Evolutionary conservation across 2,797 vertebrate genomes (phyloP).

Genomic region (Phoxinus dragarum): DNA sequence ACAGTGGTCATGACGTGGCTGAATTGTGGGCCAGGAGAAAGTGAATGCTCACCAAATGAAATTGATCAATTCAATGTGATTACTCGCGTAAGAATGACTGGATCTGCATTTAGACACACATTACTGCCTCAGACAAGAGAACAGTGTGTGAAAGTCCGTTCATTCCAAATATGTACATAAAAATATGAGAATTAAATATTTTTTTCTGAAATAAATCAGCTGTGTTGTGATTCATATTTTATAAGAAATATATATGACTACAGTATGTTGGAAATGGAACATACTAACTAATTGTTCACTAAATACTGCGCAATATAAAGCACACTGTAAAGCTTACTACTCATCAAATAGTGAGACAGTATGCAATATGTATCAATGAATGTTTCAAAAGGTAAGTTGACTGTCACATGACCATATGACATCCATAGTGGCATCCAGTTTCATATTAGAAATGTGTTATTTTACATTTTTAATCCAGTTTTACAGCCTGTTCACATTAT

Average conservation of each 20-base stretch:
- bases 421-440: neutral
- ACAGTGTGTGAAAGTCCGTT: constrained; percentile 9
- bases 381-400: neutral
- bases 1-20: constrained; percentile 22
- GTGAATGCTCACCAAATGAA: constrained; percentile 39
- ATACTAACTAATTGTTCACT: neutral
- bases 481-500: neutral
- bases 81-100: constrained; percentile 60
- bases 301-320: neutral
- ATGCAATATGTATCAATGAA: neutral
- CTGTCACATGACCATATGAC: neutral
- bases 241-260: neutral
- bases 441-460: neutral
- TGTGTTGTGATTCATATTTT: constrained; percentile 16
- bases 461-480: neutral
- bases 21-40: constrained; percentile 56
- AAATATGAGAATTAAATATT: constrained; percentile 82
- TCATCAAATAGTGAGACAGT: neutral
- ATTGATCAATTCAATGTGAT: constrained; percentile 28
- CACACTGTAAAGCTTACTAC: neutral
- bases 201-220: constrained; percentile 71
- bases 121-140: constrained; percentile 59
- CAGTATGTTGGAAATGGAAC: neutral
- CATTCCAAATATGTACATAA: constrained; percentile 70
- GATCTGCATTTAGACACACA: constrained; percentile 61